Percentiles rank a stretch among this genome's conserved stretches.
These are phyloP conservation scores for Drosophila suboccidentalis DNA, from an alignment of 2,888 invertebrate genomes.

Conservation along the genomic window DNA sequence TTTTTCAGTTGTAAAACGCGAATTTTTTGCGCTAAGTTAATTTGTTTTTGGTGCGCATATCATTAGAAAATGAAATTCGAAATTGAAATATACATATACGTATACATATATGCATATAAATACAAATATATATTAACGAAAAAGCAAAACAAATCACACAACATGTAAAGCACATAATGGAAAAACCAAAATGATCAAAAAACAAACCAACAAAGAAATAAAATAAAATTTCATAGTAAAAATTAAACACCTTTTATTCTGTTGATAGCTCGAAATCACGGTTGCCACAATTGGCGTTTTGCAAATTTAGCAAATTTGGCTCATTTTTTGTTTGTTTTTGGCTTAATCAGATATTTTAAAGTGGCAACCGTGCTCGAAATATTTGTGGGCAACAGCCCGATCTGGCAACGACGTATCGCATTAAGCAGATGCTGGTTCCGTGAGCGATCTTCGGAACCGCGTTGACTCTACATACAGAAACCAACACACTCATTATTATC, in stretches of 20 bases:
- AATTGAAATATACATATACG: slow-evolving; percentile 56
- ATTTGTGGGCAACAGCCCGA: no score
- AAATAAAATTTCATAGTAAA: slow-evolving; percentile 77
- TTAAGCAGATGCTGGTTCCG: no score
- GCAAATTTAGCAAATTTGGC: no score
- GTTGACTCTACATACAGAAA: no score
- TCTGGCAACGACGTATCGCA: no score
- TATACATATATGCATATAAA: slow-evolving; percentile 69
- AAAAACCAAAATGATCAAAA: slow-evolving; percentile 54
- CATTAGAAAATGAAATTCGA: slow-evolving; percentile 69
- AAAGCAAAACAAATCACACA: slow-evolving; percentile 57
- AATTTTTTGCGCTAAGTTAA: slow-evolving; percentile 63
- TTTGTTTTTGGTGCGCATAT: slow-evolving; percentile 75
- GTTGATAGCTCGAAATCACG: no score
- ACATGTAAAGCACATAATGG: slow-evolving; percentile 80
- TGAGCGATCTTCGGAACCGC: no score
- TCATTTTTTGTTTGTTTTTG: no score
- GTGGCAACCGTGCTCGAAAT: no score
- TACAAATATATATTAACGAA: slow-evolving; percentile 53
- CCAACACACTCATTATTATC: no score
- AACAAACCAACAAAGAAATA: slow-evolving; percentile 50
- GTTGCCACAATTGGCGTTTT: no score
- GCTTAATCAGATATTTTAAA: no score
- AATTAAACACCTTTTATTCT: slow-evolving; percentile 11
- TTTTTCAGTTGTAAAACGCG: slow-evolving; percentile 37